Evolutionary conservation across 2,797 vertebrate genomes (phyloP).

Genomic region (Pipistrellus kuhlii): DNA sequence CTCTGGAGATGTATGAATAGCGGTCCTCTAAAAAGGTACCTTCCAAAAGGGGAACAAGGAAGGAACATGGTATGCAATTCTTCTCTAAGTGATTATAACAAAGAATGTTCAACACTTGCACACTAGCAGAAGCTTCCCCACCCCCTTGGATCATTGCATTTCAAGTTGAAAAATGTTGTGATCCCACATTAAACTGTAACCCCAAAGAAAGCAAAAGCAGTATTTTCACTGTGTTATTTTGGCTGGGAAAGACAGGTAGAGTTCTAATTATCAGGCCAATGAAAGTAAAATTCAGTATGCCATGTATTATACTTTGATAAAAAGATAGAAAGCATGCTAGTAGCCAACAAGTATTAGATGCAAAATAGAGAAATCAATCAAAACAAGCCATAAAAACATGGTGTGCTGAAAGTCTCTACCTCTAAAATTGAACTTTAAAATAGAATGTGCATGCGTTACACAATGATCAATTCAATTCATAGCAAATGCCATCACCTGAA

Average conservation of each 20-base stretch:
- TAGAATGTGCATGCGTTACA: slow-evolving; percentile 62
- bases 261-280: not conserved
- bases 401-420: slow-evolving; percentile 34
- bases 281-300: not conserved
- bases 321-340: not conserved
- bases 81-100: not conserved
- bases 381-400: slow-evolving; percentile 41
- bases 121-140: not conserved
- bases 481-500: slow-evolving; percentile 72
- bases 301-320: slow-evolving; percentile 15
- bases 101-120: not conserved
- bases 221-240: not conserved
- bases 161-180: not conserved
- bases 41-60: not conserved
- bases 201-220: not conserved
- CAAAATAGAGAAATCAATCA: slow-evolving; percentile 35
- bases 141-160: not conserved
- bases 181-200: not conserved
- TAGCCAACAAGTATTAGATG: not conserved
- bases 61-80: not conserved
- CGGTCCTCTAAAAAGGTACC: not conserved
- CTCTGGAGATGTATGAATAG: rapidly evolving
- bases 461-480: slow-evolving; percentile 77
- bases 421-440: slow-evolving; percentile 76
- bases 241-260: not conserved